A percentile compares a stretch with the other conserved stretches of the same genome.
phyloP scores from a whole-genome alignment of 2,797 vertebrate species.

The Aldrovandia affinis region DNA sequence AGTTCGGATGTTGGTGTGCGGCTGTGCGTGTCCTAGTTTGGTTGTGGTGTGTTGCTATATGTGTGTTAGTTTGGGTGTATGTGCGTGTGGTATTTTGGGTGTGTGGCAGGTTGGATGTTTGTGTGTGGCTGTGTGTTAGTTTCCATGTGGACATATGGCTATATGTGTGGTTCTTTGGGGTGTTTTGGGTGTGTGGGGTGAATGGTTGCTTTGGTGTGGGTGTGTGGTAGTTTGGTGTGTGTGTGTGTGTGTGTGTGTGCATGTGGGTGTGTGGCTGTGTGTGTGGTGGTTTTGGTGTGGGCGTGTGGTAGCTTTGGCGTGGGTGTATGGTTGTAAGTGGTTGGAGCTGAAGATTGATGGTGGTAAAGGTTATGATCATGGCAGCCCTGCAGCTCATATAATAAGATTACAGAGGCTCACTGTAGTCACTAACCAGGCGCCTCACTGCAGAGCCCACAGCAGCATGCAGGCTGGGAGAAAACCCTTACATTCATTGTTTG shows the following conservation, averaged over 20 bases:
- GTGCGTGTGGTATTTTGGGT: too few species aligned
- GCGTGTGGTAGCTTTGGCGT: neutral
- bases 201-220: neutral
- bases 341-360: neutral
- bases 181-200: neutral
- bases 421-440: too few species aligned
- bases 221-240: neutral
- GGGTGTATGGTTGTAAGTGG: neutral
- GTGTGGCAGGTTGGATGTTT: too few species aligned
- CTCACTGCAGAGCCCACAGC: slow-evolving; percentile 42
- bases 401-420: neutral
- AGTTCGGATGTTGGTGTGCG: too few species aligned
- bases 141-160: neutral
- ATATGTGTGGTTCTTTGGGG: neutral
- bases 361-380: neutral
- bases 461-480: slow-evolving; percentile 57
- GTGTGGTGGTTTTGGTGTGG: neutral
- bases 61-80: too few species aligned
- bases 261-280: neutral
- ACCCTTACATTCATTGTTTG: slow-evolving; percentile 68
- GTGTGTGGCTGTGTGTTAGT: neutral
- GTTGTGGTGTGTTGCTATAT: too few species aligned
- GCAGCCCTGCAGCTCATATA: neutral
- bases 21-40: too few species aligned
- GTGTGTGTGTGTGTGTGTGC: neutral